Base-by-base conservation (phyloP, 2,113 vertebrate genomes). In the Burhinus bistriatus region DNA sequence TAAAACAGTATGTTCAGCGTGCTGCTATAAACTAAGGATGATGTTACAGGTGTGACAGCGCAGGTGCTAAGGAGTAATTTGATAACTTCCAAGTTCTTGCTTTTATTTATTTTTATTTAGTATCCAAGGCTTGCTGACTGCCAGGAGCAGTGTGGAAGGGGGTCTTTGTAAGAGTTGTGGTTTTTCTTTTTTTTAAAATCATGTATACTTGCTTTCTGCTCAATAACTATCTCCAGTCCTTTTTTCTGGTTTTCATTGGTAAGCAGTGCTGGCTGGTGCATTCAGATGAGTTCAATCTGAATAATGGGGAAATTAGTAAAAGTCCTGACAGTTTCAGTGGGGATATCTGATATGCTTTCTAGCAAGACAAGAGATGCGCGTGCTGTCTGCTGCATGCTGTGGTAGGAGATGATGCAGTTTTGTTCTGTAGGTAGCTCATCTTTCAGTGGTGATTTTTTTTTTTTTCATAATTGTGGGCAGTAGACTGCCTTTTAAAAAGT, bases 41-140 rank as follows among this genome's bases (percentile, higher is more conserved):
- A 22, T 77, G 19, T 59, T 89, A 55, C 58, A 76, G 68, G 42
- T 90, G 61, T 40, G 75, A 59, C 38, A 52, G 72, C 62, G 45
- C 36, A 61, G 64, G 52, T 81, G 34, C 61, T 78, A 27, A 57
- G 14, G 55, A 87, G 9, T 81, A 42, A 89, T 47, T 59, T 61
- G 49, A 20, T 86, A 83, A 72, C 22, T 76, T 71, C 25, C 11
- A 11, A 38, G 15, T 57, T 45, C 9, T 38, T 71, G 58, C 23
- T 66, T 88, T 68, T 84, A 34, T 86, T 93, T 81, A 20, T 66
- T 88, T 86, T 75, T 62, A 7, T 83, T 90, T 80, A 80, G 38
- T 29, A 69, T 83, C n/a, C 14, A 32, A 29, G 76, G 21, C 30
- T 59, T 87, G 17, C 18, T 45, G 32, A 32, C 42, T 64, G 22